Evolutionary conservation across 2,113 vertebrate genomes (phyloP).

Genomic region (Chunga burmeisteri): DNA sequence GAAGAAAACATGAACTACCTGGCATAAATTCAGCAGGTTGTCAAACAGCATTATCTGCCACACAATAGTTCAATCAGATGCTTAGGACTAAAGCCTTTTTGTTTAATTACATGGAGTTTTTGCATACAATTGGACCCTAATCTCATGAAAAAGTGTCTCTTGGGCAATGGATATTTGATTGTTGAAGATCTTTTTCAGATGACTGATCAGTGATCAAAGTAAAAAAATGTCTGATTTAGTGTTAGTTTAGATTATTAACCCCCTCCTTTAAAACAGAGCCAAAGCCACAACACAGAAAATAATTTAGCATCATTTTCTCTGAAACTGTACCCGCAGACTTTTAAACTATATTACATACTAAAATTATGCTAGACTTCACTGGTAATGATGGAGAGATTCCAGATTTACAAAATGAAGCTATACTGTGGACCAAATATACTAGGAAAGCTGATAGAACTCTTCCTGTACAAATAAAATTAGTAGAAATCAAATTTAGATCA

Average conservation of each 20-base stretch:
- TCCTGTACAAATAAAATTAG: background rate
- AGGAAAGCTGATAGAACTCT: background rate
- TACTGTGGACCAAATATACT: background rate
- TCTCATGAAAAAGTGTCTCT: background rate
- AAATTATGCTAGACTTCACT: background rate
- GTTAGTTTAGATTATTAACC: background rate
- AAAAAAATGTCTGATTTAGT: background rate
- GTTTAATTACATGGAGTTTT: conserved; percentile 3
- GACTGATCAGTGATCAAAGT: background rate
- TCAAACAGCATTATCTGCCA: conserved; percentile 47
- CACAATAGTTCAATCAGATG: conserved; percentile 24
- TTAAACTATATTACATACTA: background rate
- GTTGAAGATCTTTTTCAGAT: background rate
- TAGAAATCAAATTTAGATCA: background rate
- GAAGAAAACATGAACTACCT: background rate
- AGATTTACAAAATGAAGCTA: background rate
- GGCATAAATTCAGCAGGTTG: conserved; percentile 37
- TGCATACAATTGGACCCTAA: background rate
- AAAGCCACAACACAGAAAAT: background rate
- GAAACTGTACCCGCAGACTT: background rate
- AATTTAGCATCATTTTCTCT: background rate
- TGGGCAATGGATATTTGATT: background rate
- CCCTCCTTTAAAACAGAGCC: background rate
- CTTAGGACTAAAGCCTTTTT: background rate
- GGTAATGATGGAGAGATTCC: background rate